Percentiles rank a stretch among this genome's conserved stretches.
Conservation (phyloP, 1,140 invertebrate genomes). For the Hyles euphorbiae region DNA sequence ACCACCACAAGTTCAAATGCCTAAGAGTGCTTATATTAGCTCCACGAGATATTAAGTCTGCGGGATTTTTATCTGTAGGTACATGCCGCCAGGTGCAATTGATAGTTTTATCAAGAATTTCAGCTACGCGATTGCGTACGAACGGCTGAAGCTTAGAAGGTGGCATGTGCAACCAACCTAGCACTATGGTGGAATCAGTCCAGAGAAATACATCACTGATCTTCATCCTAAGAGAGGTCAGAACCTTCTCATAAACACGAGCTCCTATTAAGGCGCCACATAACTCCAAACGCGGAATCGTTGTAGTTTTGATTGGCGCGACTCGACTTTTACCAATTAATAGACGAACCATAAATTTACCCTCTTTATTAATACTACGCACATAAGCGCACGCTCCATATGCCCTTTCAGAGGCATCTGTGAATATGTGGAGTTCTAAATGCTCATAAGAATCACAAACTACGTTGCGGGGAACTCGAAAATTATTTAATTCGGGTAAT, state of each 20-base stretch:
- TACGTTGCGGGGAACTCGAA: slow-evolving; percentile 22
- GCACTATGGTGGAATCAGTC: slow-evolving; percentile 43
- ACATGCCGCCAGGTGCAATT: slow-evolving; percentile 34
- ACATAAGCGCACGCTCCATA: slow-evolving; percentile 34
- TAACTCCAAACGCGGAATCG: slow-evolving; percentile 26
- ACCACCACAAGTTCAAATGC: too few relatives aligned
- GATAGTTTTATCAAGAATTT: slow-evolving; percentile 34
- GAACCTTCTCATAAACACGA: slow-evolving; percentile 28
- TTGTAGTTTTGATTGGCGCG: slow-evolving; percentile 51
- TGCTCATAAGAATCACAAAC: slow-evolving; percentile 10
- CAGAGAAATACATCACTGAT: slow-evolving; percentile 21
- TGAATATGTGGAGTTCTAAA: slow-evolving; percentile 37
- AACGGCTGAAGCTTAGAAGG: slow-evolving; percentile 32
- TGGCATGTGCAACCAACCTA: slow-evolving; percentile 32
- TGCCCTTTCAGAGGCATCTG: slow-evolving; percentile 37
- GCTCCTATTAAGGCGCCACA: slow-evolving; percentile 51
- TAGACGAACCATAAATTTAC: slow-evolving; percentile 16
- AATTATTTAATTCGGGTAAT: slow-evolving; percentile 18
- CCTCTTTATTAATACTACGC: slow-evolving; percentile 17
- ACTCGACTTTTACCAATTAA: slow-evolving; percentile 37
- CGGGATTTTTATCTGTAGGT: slow-evolving; percentile 3
- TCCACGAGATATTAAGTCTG: slow-evolving; percentile 4
- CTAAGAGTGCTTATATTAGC: too few relatives aligned
- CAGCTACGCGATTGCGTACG: slow-evolving; percentile 42
- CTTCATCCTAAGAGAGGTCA: slow-evolving; percentile 12